Percentiles rank a stretch among this genome's conserved stretches.
Evolutionary conservation across 2,797 vertebrate species (phyloP).

Genomic region (Glyptemys insculpta): DNA sequence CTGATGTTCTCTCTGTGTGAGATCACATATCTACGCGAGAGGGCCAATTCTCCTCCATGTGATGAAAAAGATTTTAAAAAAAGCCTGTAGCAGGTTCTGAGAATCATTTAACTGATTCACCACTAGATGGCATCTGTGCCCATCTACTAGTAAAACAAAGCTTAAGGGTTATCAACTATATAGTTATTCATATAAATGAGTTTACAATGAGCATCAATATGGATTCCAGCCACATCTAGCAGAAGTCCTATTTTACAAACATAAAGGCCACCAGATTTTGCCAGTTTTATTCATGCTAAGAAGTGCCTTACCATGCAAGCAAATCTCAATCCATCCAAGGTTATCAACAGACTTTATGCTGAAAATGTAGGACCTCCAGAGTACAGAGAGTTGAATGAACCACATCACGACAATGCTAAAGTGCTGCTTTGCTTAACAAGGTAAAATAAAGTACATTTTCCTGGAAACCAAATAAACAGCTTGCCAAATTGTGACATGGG

Average conservation of each 20-base stretch:
- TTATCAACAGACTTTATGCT: neutral
- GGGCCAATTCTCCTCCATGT: neutral
- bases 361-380: neutral
- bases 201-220: neutral
- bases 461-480: no score
- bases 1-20: neutral
- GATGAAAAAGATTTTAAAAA: neutral
- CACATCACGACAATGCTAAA: neutral
- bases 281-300: neutral
- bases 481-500: neutral
- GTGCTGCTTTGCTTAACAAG: neutral
- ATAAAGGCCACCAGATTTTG: neutral
- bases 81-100: neutral
- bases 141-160: neutral
- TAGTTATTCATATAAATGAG: neutral
- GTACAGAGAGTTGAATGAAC: neutral
- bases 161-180: neutral
- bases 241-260: fast-evolving
- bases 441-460: neutral
- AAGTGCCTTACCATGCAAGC: neutral
- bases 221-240: neutral
- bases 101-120: neutral
- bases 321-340: neutral
- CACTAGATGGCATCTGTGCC: neutral
- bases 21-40: neutral